These are phyloP conservation scores for Anneissia japonica DNA, from an alignment of 35 echinoderm and acorn worm genomes.

Conservation along the genomic window DNA sequence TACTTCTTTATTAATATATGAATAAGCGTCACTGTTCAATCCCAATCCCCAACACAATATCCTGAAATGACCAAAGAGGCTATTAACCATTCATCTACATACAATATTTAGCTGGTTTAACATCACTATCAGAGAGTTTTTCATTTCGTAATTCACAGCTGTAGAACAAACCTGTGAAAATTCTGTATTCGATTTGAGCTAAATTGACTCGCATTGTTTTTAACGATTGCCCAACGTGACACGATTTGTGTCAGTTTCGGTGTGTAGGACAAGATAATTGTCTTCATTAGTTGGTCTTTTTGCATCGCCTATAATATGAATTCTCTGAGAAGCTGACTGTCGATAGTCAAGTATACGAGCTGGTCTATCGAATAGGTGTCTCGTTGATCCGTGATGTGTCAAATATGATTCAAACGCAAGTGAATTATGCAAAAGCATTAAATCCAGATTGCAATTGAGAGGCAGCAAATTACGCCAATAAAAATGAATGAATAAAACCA, in stretches of 20 bases:
- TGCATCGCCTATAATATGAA: not conserved
- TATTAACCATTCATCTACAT: not conserved
- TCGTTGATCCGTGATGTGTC: not conserved
- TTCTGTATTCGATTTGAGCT: not conserved
- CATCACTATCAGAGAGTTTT: not conserved
- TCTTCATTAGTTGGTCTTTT: not conserved
- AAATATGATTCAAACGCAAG: not conserved
- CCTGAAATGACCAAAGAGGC: not conserved
- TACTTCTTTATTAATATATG: not conserved
- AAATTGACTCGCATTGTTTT: not conserved
- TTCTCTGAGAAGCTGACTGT: not conserved
- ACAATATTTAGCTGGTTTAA: not conserved
- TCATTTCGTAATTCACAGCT: not conserved
- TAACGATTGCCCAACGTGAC: not conserved
- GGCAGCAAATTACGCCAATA: not conserved
- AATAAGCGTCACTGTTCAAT: not conserved
- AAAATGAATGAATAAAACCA: not conserved
- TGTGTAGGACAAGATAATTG: not conserved
- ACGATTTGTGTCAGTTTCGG: not conserved
- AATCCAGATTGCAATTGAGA: not conserved
- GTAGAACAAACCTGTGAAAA: not conserved
- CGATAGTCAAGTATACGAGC: too few relatives aligned
- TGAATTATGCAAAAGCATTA: not conserved
- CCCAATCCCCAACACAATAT: not conserved
- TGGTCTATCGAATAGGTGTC: too few relatives aligned